Conservation (phyloP, 2,113 vertebrate species). For the cattle (Bos taurus) region DNA sequence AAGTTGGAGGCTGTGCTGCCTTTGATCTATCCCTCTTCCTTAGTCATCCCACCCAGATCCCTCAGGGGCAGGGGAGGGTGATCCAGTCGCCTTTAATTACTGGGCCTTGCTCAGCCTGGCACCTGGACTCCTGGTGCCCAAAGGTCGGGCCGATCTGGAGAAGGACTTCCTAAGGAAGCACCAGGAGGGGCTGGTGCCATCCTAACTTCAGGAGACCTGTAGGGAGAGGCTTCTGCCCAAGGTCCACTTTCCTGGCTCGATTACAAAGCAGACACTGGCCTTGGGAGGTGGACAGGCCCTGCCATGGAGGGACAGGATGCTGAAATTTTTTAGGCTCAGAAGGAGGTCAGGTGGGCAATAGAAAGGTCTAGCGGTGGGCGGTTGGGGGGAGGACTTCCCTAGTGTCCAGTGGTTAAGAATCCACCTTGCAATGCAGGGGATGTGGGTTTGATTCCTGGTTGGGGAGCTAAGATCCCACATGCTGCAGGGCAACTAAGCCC, state of each 20-base stretch:
- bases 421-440: background rate
- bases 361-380: background rate
- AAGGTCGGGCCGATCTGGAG: background rate
- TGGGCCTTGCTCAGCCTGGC: background rate
- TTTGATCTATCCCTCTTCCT: rapidly evolving
- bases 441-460: background rate
- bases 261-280: background rate
- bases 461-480: background rate
- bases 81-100: background rate
- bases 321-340: background rate
- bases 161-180: background rate
- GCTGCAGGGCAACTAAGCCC: background rate
- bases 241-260: background rate
- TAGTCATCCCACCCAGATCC: rapidly evolving
- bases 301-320: background rate
- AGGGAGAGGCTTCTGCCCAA: background rate
- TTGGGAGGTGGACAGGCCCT: background rate
- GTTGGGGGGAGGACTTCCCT: background rate
- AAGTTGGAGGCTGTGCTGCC: background rate
- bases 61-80: background rate
- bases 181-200: background rate
- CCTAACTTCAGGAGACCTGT: background rate
- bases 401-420: background rate
- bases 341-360: background rate
- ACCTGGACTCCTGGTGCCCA: background rate